Percentiles rank a stretch among this genome's conserved stretches.
phyloP scores from a whole-genome alignment of 2,888 invertebrate genomes.

The Osmoderma eremita region DNA sequence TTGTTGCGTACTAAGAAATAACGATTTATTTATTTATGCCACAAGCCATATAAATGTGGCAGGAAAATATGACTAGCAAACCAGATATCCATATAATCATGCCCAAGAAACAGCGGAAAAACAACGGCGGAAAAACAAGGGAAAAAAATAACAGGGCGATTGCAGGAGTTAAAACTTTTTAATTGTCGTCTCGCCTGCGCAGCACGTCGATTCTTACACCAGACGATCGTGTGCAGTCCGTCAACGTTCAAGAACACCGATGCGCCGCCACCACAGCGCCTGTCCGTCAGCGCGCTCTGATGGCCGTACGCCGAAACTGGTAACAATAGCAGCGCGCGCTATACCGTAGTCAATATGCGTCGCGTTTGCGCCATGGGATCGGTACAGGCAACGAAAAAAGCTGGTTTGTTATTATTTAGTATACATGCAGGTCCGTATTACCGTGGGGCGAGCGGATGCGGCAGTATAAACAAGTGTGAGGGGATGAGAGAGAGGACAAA shows the following conservation, averaged over 20 bases:
- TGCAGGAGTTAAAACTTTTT: constrained; percentile 17
- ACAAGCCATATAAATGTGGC: too few relatives aligned
- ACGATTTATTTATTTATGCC: too few relatives aligned
- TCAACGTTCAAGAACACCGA: constrained; percentile 33
- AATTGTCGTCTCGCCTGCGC: constrained; percentile 28
- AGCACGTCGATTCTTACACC: constrained; percentile 40
- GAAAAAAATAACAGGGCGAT: background rate
- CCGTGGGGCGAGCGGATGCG: constrained; percentile 17
- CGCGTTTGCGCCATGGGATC: constrained; percentile 48
- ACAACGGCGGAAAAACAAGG: background rate
- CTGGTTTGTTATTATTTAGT: constrained; percentile 48
- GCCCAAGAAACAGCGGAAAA: constrained; percentile 1
- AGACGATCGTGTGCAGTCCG: constrained; percentile 47
- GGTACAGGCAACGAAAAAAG: constrained; percentile 44
- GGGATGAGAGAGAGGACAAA: background rate
- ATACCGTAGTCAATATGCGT: constrained; percentile 49
- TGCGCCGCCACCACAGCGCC: constrained; percentile 48
- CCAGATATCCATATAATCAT: background rate
- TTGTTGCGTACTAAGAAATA: too few relatives aligned
- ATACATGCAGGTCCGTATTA: constrained; percentile 39
- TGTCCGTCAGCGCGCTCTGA: constrained; percentile 45
- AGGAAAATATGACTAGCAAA: too few relatives aligned
- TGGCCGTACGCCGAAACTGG: constrained; percentile 41
- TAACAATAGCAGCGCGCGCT: constrained; percentile 50
- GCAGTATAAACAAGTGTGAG: constrained; percentile 1